Conservation (phyloP, 2,888 invertebrate genomes). For the Thyatira batis region DNA sequence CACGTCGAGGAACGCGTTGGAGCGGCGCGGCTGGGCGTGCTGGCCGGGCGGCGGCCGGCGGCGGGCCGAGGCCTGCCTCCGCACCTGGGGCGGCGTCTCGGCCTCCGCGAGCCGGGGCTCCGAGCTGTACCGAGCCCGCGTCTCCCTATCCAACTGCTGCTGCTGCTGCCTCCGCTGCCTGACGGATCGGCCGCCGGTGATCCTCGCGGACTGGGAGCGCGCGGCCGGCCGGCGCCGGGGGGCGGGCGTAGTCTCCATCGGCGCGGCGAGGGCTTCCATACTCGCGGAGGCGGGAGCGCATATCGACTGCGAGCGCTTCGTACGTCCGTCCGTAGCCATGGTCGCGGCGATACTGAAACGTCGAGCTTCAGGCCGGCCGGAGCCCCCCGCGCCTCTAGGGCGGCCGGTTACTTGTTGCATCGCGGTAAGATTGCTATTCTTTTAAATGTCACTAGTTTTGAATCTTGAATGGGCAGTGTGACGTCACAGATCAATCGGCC, state of each 20-base stretch:
- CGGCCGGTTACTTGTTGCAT: conserved; percentile 71
- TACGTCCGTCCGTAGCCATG: conserved; percentile 85
- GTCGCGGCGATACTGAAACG: conserved; percentile 77
- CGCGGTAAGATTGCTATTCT: conserved; percentile 54
- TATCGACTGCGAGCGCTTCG: conserved; percentile 89
- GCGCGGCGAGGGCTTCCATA: conserved; percentile 84
- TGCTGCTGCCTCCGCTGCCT: conserved; percentile 71
- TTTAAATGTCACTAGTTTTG: conserved; percentile 61
- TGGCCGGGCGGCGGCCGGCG: conserved; percentile 77
- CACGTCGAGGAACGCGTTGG: conserved; percentile 88
- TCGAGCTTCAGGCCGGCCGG: conserved; percentile 15
- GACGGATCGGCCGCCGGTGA: conserved; percentile 85
- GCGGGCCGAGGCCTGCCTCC: conserved; percentile 84
- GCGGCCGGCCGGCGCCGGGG: conserved; percentile 86
- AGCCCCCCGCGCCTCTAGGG: conserved; percentile 25
- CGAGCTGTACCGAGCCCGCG: conserved; percentile 84
- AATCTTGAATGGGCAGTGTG: conserved; percentile 31
- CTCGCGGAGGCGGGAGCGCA: conserved; percentile 87
- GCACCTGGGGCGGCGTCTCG: conserved; percentile 85
- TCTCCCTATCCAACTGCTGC: conserved; percentile 76
- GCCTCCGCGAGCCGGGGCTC: conserved; percentile 86
- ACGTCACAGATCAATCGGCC: background rate
- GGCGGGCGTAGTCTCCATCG: conserved; percentile 80
- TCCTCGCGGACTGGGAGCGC: conserved; percentile 89
- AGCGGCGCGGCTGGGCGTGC: conserved; percentile 82